Evolutionary conservation across 2,888 invertebrate genomes (phyloP).

Genomic region (Cephalotes varians): DNA sequence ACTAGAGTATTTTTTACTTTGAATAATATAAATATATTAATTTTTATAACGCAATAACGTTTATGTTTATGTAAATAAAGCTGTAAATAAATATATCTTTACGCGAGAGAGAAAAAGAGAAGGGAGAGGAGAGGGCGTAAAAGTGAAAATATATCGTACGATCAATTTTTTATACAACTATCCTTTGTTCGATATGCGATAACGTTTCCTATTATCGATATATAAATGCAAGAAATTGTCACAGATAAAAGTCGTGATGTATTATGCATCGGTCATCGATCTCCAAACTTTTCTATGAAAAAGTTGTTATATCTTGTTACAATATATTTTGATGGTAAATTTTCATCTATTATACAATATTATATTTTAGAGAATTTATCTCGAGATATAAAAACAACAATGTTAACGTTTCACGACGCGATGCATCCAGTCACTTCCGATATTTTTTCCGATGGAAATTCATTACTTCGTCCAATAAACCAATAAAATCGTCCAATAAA

Average conservation of each 20-base stretch:
- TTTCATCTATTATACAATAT: not conserved
- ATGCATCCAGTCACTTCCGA: conserved; percentile 14
- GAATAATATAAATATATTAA: not conserved
- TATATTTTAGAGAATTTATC: conserved; percentile 26
- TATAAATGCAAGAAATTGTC: conserved; percentile 2
- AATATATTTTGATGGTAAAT: conserved; percentile 1
- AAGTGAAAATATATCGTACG: not conserved
- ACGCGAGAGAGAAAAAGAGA: not conserved
- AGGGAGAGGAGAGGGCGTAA: not conserved
- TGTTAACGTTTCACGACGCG: conserved; percentile 38
- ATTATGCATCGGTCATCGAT: not conserved
- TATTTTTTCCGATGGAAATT: conserved; percentile 38
- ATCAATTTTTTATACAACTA: not conserved
- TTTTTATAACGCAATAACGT: conserved; percentile 3
- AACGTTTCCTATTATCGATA: conserved; percentile 40
- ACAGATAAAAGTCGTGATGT: conserved; percentile 14
- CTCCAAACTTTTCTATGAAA: conserved; percentile 26
- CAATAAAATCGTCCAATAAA: conserved; percentile 39
- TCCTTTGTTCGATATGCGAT: conserved; percentile 10
- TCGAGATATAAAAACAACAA: conserved; percentile 11
- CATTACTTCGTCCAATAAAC: conserved; percentile 39
- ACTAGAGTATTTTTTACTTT: not conserved
- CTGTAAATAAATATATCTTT: not conserved
- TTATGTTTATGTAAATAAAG: not conserved
- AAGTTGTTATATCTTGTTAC: not conserved